Conservation (phyloP, 2,888 invertebrate species). For the Odontocolon sp. region DNA sequence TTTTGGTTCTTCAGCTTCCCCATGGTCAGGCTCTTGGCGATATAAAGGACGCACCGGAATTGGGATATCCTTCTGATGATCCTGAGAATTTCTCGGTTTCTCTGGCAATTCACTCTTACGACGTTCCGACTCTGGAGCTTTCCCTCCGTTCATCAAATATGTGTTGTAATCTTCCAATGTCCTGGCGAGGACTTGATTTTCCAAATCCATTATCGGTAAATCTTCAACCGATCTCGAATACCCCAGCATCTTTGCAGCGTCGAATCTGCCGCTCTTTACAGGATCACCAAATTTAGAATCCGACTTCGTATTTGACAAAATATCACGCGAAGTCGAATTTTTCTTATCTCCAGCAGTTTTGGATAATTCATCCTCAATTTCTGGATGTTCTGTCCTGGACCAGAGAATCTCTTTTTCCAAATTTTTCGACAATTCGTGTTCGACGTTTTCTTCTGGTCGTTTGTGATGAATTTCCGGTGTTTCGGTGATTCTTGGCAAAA, state of each 20-base stretch:
- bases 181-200: conserved; percentile 74
- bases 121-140: conserved; percentile 16
- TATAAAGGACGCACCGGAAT: conserved; percentile 13
- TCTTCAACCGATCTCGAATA: conserved; percentile 74
- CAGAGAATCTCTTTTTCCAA: conserved; percentile 72
- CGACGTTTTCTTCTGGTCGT: conserved; percentile 67
- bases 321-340: neutral
- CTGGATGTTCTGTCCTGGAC: conserved; percentile 56
- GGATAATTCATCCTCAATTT: neutral
- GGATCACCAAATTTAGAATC: neutral
- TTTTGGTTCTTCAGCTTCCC: conserved; percentile 6
- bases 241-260: conserved; percentile 74
- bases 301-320: neutral
- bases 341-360: neutral
- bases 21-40: neutral
- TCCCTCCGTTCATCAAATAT: conserved; percentile 66
- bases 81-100: conserved; percentile 13
- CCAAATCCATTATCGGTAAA: conserved; percentile 74
- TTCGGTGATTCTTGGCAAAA: conserved; percentile 41
- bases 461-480: conserved; percentile 34
- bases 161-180: conserved; percentile 75
- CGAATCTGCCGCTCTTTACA: conserved; percentile 62
- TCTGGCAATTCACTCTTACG: conserved; percentile 14
- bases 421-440: conserved; percentile 73
- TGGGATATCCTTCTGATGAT: neutral